Evolutionary conservation across 2,797 vertebrate genomes (phyloP), one percentile per base, ranked within the genome.

Genomic region (Spinus pinus): DNA sequence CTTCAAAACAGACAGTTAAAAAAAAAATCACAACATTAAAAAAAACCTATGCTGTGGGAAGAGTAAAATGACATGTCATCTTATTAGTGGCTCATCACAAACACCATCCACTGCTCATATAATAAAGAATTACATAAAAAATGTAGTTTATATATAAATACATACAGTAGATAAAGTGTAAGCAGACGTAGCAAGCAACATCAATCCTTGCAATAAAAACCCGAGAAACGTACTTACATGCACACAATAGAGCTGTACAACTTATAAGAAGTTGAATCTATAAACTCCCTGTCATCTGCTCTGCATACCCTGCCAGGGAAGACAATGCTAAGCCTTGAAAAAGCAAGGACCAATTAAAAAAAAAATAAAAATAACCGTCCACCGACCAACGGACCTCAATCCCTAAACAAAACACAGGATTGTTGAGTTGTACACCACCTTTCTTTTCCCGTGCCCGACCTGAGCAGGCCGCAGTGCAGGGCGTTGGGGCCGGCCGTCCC

Each of bases 401-500:
- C 14, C 33, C 25, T 8, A 31, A 14, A 31, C 5, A 53, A 18
- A 49, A 8, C 8, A 12, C 0, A 12, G 6, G 8, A 5, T 15
- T 33, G 21, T 0, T 4, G 9, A 7, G 22, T 61, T 31, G 11
- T 12, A 7, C 18, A 2, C 1, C 1, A 5, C 4, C 1, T 13
- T 46, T 31, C 9, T 44, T 49, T 9, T 7, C 11, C 23, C 10
- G 1, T 6, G 7, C 6, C 20, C 21, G 19, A 14, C 5, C 15
- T 30, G 30, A 10, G 0, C 14, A 31, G 30, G 1, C 2, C 0
- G 7, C 25, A 2, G n/a, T 2, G 15, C 31, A 12, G 30, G 49
- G 14, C 23, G 3, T 5, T 5, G 27, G 20, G 12, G 13, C 13
- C 37, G 60, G 6, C 37, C 50, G 7, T 3, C 30, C 20, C 23